Conservation (phyloP, 1,140 invertebrate genomes). For the Drosophila nebulosa region DNA sequence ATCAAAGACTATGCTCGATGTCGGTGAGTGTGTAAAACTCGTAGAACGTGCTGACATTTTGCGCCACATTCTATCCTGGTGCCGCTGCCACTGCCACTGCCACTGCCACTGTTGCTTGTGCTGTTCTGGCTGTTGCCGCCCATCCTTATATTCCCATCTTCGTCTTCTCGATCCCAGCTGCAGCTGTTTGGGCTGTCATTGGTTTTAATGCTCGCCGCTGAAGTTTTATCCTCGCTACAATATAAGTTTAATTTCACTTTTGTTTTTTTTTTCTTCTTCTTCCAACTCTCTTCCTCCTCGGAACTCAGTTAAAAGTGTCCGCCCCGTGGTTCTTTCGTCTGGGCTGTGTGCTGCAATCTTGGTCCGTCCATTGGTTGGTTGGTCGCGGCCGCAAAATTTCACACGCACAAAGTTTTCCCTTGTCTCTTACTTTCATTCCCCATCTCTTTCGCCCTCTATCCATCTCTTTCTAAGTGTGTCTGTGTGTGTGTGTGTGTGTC, state of each 20-base stretch:
- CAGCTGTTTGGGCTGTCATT: conserved; percentile 57
- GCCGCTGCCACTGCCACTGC: conserved; percentile 9
- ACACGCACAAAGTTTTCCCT: conserved; percentile 72
- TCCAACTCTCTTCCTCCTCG: conserved; percentile 4
- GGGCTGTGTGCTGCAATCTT: conserved; percentile 34
- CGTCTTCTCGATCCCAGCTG: conserved; percentile 40
- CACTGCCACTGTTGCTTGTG: conserved; percentile 4
- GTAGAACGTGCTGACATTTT: conserved; percentile 65
- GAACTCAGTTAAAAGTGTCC: conserved; percentile 61
- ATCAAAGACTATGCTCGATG: conserved; percentile 75
- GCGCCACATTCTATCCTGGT: conserved; percentile 4
- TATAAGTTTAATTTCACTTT: conserved; percentile 78
- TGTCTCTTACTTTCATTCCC: background rate
- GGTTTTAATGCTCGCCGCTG: conserved; percentile 63
- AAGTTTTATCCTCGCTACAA: conserved; percentile 76
- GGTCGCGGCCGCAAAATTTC: conserved; percentile 64
- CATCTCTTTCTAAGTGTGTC: background rate
- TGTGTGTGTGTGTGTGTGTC: background rate
- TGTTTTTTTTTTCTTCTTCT: conserved; percentile 8
- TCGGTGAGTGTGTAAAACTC: conserved; percentile 73
- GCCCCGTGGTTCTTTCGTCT: background rate
- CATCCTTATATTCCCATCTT: background rate
- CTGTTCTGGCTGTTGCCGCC: background rate
- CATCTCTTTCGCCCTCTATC: background rate
- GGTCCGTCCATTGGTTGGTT: conserved; percentile 53